These are phyloP conservation scores for Seira sanloemensis DNA, from an alignment of 2,888 invertebrate species.

Conservation along the genomic window DNA sequence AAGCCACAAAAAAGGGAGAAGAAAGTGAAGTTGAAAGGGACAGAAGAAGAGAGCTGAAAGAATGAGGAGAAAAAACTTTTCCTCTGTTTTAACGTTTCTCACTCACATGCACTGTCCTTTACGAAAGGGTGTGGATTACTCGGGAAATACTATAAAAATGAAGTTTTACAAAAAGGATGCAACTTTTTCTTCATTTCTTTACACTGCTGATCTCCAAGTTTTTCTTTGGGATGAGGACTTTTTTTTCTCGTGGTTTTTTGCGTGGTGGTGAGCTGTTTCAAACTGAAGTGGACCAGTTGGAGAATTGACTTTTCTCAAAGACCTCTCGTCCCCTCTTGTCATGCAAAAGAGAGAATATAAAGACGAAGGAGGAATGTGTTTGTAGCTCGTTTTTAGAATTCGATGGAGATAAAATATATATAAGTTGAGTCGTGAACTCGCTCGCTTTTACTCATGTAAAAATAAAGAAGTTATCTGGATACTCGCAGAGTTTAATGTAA, in stretches of 20 bases:
- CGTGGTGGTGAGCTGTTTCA: conserved; percentile 31
- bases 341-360: conserved; percentile 5
- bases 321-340: conserved; percentile 14
- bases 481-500: background rate
- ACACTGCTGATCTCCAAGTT: conserved; percentile 48
- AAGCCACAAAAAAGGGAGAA: background rate
- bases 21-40: conserved; percentile 12
- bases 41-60: background rate
- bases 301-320: conserved; percentile 17
- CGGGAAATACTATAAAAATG: conserved; percentile 48
- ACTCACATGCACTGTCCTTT: background rate
- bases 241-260: background rate
- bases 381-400: background rate
- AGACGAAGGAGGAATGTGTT: conserved; percentile 1
- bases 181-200: too few relatives aligned
- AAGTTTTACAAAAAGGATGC: conserved; percentile 19
- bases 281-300: conserved; percentile 40
- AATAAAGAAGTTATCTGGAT: conserved; percentile 9
- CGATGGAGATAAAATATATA: background rate
- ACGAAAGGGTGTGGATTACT: conserved; percentile 39
- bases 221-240: conserved; percentile 1
- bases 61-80: background rate
- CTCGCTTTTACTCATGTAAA: conserved; percentile 13
- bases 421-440: background rate
- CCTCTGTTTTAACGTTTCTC: background rate